Evolutionary conservation across 2,888 invertebrate species (phyloP).

Genomic region (Galeopsomyia nigrocyanea): DNA sequence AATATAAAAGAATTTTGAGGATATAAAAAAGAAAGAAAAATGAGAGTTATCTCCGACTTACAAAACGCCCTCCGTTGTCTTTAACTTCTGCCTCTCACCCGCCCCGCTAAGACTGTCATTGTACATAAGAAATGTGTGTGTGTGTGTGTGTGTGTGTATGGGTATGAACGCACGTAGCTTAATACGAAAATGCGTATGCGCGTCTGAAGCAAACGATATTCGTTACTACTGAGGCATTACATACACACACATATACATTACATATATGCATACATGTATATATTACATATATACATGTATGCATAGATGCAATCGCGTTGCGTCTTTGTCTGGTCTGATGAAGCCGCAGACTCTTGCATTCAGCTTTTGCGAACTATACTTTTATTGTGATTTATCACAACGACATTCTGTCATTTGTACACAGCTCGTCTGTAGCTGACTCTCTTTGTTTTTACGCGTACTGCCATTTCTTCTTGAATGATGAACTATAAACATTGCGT

Average conservation of each 20-base stretch:
- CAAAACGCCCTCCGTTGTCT: constrained; percentile 36
- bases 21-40: constrained; percentile 13
- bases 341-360: constrained; percentile 5
- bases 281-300: no score
- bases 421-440: constrained; percentile 13
- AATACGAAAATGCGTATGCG: constrained; percentile 5
- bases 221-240: constrained; percentile 21
- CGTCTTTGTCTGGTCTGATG: constrained; percentile 8
- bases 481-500: constrained; percentile 7
- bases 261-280: background rate
- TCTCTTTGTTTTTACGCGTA: constrained; percentile 3
- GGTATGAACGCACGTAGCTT: background rate
- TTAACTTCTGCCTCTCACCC: constrained; percentile 41
- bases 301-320: constrained; percentile 13
- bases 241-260: background rate
- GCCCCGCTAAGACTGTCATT: constrained; percentile 45
- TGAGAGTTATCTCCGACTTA: constrained; percentile 27
- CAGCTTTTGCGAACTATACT: constrained; percentile 17
- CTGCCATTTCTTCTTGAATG: constrained; percentile 19
- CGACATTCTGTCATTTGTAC: constrained; percentile 12
- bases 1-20: background rate
- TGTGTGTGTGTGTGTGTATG: constrained; percentile 23
- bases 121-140: constrained; percentile 35
- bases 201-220: constrained; percentile 6
- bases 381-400: constrained; percentile 1